These are phyloP conservation scores for Dryomyza anilis DNA, from an alignment of 2,888 invertebrate species.

Conservation along the genomic window DNA sequence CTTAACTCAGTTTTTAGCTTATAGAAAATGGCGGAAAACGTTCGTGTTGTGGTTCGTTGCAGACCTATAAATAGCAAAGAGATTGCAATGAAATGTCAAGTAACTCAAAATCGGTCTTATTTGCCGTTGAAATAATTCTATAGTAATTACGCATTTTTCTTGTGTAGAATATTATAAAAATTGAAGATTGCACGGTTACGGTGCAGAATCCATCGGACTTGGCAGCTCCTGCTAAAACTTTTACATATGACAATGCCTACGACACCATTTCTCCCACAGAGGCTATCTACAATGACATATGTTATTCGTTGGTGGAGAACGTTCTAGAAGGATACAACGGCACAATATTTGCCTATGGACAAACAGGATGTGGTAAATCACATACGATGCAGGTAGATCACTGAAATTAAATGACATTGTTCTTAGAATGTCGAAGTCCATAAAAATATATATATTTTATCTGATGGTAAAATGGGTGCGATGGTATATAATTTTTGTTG, in stretches of 20 bases:
- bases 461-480: too few species aligned
- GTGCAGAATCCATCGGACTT: slow-evolving; percentile 69
- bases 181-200: slow-evolving; percentile 69
- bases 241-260: slow-evolving; percentile 87
- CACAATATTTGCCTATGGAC: slow-evolving; percentile 92
- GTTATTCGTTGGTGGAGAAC: slow-evolving; percentile 81
- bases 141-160: background rate
- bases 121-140: background rate
- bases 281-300: slow-evolving; percentile 84
- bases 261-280: slow-evolving; percentile 79
- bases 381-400: slow-evolving; percentile 82
- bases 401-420: background rate
- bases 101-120: slow-evolving; percentile 29
- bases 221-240: slow-evolving; percentile 69
- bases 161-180: slow-evolving; percentile 68
- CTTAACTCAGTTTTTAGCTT: too few species aligned
- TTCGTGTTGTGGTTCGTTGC: slow-evolving; percentile 64
- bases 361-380: slow-evolving; percentile 91
- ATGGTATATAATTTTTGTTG: too few species aligned
- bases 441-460: too few species aligned
- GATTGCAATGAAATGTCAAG: slow-evolving; percentile 66
- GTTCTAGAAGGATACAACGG: slow-evolving; percentile 91
- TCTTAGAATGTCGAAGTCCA: too few species aligned
- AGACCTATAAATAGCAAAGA: slow-evolving; percentile 84
- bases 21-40: slow-evolving; percentile 52